Base-by-base conservation (phyloP, 1,140 invertebrate genomes). In the Cepaea nemoralis region DNA sequence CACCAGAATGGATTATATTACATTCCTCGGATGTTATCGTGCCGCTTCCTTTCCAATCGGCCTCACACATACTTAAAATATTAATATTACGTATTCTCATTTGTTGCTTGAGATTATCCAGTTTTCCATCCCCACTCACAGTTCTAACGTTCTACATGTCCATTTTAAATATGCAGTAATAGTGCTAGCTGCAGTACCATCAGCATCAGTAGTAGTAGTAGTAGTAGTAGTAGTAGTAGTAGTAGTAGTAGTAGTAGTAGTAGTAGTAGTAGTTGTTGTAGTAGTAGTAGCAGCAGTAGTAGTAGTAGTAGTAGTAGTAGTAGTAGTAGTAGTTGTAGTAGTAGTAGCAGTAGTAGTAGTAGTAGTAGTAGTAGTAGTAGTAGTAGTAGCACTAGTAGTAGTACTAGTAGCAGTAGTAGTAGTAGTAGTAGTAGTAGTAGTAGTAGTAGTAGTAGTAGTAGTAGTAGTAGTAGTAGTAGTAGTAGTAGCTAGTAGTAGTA, bases 401-500 rank as follows among this genome's bases (percentile, higher is more conserved):
- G 71, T 27, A 74, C 14, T 35, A 74, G 71, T 27, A 74, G 71
- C 40, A 74, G 71, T 42, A 74, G 71, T 74, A 74, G 71, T 74
- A 74, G 71, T 74, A 74, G 71, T 74, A 74, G 71, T 74, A 74
- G 71, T 42, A 74, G 33, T 74, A 74, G 71, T 74, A 74, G 71
- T 42, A 74, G 71, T 74, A 74, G 71, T 74, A 74, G 71, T 74
- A 74, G 71, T 74, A 74, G 71, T 74, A 74, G 71, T 74, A 74
- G 71, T 42, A 67, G 66, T 67, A 67, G 66, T 67, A 67, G 66
- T 10, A 67, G 66, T 24, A 67, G 24, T 67, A 67, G 66, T 24
- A 67, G 66, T 67, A 67, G n/a, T n/a, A 48, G 45, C 10, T 24
- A 67, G 66, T 71, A 40, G 24, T 22, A 67, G 69, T 10, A n/a